These are phyloP conservation scores for Eubasilissa regina DNA, from an alignment of 1,140 invertebrate genomes.

Conservation along the genomic window DNA sequence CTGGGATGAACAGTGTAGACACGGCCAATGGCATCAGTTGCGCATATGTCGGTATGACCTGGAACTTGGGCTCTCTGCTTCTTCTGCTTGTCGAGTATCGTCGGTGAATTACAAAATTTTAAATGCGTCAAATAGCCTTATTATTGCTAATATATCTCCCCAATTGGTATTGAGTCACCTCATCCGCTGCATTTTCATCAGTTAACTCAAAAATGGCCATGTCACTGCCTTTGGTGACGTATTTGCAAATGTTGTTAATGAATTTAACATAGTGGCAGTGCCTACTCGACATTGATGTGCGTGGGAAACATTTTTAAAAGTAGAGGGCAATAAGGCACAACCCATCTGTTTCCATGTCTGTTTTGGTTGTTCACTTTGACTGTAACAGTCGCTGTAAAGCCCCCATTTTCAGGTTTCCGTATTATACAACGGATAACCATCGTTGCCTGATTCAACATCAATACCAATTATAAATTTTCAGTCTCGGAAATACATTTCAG, in stretches of 20 bases:
- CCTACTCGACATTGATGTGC: conserved; percentile 72
- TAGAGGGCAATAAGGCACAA: conserved; percentile 73
- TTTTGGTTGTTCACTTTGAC: neutral
- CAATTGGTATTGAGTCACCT: conserved; percentile 61
- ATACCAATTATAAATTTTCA: too few species aligned
- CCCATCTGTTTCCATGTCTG: conserved; percentile 64
- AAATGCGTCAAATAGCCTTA: conserved; percentile 68
- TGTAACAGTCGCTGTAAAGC: conserved; percentile 48
- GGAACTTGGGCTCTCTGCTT: neutral
- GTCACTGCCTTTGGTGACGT: conserved; percentile 69
- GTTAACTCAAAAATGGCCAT: conserved; percentile 59
- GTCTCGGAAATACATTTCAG: too few species aligned
- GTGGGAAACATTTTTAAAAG: conserved; percentile 70
- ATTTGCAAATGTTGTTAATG: conserved; percentile 67
- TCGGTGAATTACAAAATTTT: conserved; percentile 64
- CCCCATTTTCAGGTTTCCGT: conserved; percentile 61
- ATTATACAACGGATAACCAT: conserved; percentile 68
- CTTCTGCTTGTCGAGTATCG: conserved; percentile 61
- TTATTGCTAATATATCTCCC: conserved; percentile 67
- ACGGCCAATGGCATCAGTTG: neutral
- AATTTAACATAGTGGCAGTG: conserved; percentile 71
- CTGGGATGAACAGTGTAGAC: conserved; percentile 9
- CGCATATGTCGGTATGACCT: neutral
- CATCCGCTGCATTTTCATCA: conserved; percentile 14
- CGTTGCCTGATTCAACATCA: conserved; percentile 60